These are phyloP conservation scores for Ochotona princeps DNA, from an alignment of 2,113 vertebrate genomes.

Conservation along the genomic window DNA sequence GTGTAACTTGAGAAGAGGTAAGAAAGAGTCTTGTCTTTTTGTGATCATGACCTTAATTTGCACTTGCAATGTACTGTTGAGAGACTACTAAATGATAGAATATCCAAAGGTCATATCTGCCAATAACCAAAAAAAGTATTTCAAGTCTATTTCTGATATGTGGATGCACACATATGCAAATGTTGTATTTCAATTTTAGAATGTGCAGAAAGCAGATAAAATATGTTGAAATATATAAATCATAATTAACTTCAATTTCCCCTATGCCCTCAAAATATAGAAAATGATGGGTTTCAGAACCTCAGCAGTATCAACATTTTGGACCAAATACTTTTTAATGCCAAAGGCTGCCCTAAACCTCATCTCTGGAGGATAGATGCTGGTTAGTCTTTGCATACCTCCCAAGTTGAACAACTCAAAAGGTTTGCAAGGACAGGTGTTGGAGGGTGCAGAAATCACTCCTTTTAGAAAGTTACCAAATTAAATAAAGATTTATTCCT, in stretches of 20 bases:
- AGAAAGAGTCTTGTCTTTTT: conserved; percentile 5
- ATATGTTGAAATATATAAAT: background rate
- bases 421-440: background rate
- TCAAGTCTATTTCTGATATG: background rate
- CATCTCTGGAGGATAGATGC: background rate
- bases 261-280: background rate
- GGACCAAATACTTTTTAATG: background rate
- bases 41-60: background rate
- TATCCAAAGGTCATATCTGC: background rate
- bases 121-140: background rate
- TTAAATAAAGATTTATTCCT: background rate
- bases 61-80: background rate
- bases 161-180: background rate
- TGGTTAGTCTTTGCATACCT: background rate
- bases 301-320: background rate
- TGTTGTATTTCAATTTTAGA: background rate
- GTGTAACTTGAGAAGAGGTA: background rate
- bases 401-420: background rate
- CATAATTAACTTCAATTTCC: background rate
- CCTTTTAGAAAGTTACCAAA: background rate
- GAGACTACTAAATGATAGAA: background rate
- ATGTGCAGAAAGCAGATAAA: background rate
- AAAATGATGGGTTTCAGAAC: background rate
- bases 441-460: background rate
- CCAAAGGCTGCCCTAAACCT: background rate